Evolutionary conservation across 2,888 invertebrate species (phyloP).

Genomic region (Drosophila macrospina): DNA sequence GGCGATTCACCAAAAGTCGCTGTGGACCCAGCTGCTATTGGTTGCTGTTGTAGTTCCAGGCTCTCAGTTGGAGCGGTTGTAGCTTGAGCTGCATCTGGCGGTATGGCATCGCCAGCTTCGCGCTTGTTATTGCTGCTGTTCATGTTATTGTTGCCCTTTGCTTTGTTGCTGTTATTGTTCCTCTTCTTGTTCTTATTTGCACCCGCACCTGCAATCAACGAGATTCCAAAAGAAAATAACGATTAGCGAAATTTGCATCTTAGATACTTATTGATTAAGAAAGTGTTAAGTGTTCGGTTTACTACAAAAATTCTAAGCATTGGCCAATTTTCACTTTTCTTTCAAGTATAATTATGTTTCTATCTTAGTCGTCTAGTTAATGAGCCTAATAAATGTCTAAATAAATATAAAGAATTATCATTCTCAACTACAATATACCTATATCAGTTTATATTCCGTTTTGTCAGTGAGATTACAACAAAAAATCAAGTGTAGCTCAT

Average conservation of each 20-base stretch:
- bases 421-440: no score
- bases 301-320: not conserved
- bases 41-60: slow-evolving; percentile 23
- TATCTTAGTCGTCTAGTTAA: no score
- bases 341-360: not conserved
- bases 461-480: not conserved
- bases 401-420: no score
- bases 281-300: not conserved
- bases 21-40: not conserved
- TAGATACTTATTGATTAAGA: not conserved
- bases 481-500: not conserved
- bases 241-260: slow-evolving; percentile 13
- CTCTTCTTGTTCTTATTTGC: slow-evolving; percentile 59
- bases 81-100: slow-evolving; percentile 26
- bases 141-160: slow-evolving; percentile 52
- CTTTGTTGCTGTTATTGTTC: slow-evolving; percentile 63
- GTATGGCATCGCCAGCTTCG: slow-evolving; percentile 48
- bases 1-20: slow-evolving; percentile 48
- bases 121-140: slow-evolving; percentile 52
- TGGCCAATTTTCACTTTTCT: not conserved
- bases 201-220: slow-evolving; percentile 48
- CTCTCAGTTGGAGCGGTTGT: slow-evolving; percentile 14
- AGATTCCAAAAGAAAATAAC: slow-evolving; percentile 15
- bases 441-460: not conserved
- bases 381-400: no score